These are phyloP conservation scores for Euwallacea similis DNA, from an alignment of 1,140 invertebrate genomes.

Conservation along the genomic window DNA sequence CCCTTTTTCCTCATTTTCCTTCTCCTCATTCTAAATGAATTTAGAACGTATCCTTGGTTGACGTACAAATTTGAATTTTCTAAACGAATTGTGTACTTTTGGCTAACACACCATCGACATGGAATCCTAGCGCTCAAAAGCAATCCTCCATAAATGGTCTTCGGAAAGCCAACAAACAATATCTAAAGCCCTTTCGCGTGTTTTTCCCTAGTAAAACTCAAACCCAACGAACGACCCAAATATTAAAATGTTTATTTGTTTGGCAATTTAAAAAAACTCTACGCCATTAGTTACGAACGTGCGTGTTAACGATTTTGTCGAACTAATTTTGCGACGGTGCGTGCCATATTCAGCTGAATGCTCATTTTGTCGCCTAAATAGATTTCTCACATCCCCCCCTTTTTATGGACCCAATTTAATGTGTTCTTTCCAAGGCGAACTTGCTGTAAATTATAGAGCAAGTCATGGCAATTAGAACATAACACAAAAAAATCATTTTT, in stretches of 20 bases:
- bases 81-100: too few species aligned
- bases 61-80: too few species aligned
- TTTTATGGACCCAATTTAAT: neutral
- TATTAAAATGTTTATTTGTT: slow-evolving; percentile 10
- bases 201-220: neutral
- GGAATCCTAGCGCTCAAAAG: too few species aligned
- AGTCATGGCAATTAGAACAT: too few species aligned
- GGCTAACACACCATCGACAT: too few species aligned
- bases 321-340: slow-evolving; percentile 13
- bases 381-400: neutral
- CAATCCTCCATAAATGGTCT: too few species aligned
- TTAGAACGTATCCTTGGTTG: too few species aligned
- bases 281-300: slow-evolving; percentile 3
- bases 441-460: neutral
- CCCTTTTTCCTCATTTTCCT: too few species aligned
- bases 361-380: slow-evolving; percentile 7
- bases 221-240: neutral
- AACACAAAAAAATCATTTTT: too few species aligned
- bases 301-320: slow-evolving; percentile 12
- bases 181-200: neutral
- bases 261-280: slow-evolving; percentile 3
- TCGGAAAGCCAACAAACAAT: too few species aligned
- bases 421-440: neutral
- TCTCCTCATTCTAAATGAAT: too few species aligned
- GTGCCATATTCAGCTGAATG: slow-evolving; percentile 5